Base-by-base conservation (phyloP, 2,797 vertebrate species). In the Zalophus californianus region DNA sequence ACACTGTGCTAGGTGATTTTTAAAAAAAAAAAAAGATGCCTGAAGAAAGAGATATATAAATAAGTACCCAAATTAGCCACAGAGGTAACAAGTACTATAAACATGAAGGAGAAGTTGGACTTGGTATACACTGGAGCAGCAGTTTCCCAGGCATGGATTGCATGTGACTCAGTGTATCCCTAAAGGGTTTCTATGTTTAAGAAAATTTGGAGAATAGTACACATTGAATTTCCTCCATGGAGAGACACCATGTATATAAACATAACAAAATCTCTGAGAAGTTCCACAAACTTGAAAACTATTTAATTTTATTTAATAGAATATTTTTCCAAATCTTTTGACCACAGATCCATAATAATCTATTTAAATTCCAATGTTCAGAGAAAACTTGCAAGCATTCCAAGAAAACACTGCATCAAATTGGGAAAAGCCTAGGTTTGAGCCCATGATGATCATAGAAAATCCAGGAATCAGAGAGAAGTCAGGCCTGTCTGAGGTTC, bases 251-350 rank as follows among this genome's bases (percentile, higher is more conserved):
- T 60, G 29, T 14, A 58, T 58, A 11, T 62, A 72, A 94, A 5
- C 5, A 58, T 35, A 88, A 4, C 4, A 54, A 89, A 88, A 88
- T 96, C 12, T 86, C 62, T 87, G 23, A 86, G 10, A 83, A 73
- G 56, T 78, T 60, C 56, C 41, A 58, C 3, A 41, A 73, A 77
- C 50, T 73, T 23, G 86, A 89, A 89, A 89, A 72, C 18, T 44
- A 68, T 70, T 96, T 32, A 73, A 29, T 83, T 83, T 70, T 89
- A 90, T 62, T 92, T 70, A 78, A 78, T 48, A 9, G 9, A 85
- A 38, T 73, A 66, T 62, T 72, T 64, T 1, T 52, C 32, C 3
- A 25, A 9, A 72, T 56, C 10, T 72, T 92, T 84, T 73, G 54
- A 72, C 12, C 25, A 70, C 38, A 88, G 15, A 23, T 44, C 14